phyloP scores from a whole-genome alignment of 2,888 invertebrate genomes.

The Pristionchus entomophagus region DNA sequence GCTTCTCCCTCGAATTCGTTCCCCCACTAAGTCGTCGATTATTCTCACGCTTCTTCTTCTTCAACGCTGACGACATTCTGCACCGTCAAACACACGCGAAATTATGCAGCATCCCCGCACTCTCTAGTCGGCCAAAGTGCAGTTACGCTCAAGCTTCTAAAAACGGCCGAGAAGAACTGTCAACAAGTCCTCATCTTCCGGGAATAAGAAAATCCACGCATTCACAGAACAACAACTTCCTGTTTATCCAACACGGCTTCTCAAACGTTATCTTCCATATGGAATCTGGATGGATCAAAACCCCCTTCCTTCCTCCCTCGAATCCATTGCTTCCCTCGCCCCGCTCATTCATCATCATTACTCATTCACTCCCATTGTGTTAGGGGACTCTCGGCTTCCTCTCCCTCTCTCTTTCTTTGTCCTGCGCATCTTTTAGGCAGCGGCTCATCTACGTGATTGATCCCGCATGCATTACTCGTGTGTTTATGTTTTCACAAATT shows the following conservation, averaged over 20 bases:
- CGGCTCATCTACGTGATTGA: slow-evolving; percentile 1
- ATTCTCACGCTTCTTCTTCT: background rate
- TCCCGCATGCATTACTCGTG: background rate
- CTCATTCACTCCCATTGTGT: slow-evolving; percentile 38
- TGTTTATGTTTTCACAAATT: background rate
- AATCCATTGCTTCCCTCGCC: slow-evolving; percentile 16
- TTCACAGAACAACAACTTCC: too few species aligned
- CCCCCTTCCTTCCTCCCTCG: background rate
- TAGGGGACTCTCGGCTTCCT: background rate
- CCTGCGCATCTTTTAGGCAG: slow-evolving; percentile 7
- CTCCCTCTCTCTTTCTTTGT: slow-evolving; percentile 18
- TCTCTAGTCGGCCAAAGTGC: too few species aligned
- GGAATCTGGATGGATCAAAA: background rate
- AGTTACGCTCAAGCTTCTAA: too few species aligned
- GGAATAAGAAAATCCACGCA: too few species aligned
- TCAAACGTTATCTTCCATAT: too few species aligned
- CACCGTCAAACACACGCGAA: background rate
- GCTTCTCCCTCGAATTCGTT: background rate
- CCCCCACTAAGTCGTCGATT: background rate
- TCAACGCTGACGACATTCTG: background rate
- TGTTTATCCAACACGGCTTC: too few species aligned
- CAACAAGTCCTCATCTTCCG: too few species aligned
- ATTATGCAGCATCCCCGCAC: background rate
- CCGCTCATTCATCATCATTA: slow-evolving; percentile 19
- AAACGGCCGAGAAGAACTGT: too few species aligned